A percentile compares a stretch with the other conserved stretches of the same genome.
These are phyloP conservation scores for Drosophila buzzatii DNA, from an alignment of 2,888 invertebrate species.

Conservation along the genomic window DNA sequence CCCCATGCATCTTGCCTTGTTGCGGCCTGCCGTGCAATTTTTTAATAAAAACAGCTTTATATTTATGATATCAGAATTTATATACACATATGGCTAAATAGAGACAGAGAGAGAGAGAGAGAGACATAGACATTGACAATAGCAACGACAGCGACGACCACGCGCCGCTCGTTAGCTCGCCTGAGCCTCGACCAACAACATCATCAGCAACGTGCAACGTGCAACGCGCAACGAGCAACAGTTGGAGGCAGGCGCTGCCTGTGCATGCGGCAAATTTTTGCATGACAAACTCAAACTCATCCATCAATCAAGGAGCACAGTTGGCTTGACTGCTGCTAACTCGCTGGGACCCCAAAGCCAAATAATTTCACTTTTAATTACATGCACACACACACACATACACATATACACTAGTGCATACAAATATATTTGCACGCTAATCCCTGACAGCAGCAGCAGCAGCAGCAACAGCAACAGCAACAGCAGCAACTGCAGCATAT, in stretches of 20 bases:
- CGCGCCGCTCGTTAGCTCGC: conserved; percentile 76
- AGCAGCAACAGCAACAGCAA: background rate
- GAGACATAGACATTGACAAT: conserved; percentile 16
- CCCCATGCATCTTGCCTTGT: conserved; percentile 25
- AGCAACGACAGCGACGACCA: conserved; percentile 54
- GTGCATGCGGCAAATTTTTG: conserved; percentile 75
- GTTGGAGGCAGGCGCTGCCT: conserved; percentile 1
- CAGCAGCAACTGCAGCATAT: conserved; percentile 19
- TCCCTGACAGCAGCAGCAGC: conserved; percentile 6
- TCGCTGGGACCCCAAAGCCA: conserved; percentile 65
- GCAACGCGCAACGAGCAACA: conserved; percentile 33
- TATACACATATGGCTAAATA: conserved; percentile 15
- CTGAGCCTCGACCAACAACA: conserved; percentile 36
- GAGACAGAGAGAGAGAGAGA: conserved; percentile 36
- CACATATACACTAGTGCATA: background rate
- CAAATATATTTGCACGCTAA: conserved; percentile 7
- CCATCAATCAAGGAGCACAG: conserved; percentile 74
- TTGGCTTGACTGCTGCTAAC: conserved; percentile 49
- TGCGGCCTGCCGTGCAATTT: conserved; percentile 62
- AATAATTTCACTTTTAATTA: conserved; percentile 79
- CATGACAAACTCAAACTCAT: conserved; percentile 82
- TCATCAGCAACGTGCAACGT: conserved; percentile 44
- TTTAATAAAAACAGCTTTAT: conserved; percentile 80
- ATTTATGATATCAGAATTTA: conserved; percentile 76
- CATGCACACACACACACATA: conserved; percentile 13